A percentile compares a stretch with the other conserved stretches of the same genome.
phyloP scores from a whole-genome alignment of 35 echinoderm and acorn worm species.

The Patiria miniata region DNA sequence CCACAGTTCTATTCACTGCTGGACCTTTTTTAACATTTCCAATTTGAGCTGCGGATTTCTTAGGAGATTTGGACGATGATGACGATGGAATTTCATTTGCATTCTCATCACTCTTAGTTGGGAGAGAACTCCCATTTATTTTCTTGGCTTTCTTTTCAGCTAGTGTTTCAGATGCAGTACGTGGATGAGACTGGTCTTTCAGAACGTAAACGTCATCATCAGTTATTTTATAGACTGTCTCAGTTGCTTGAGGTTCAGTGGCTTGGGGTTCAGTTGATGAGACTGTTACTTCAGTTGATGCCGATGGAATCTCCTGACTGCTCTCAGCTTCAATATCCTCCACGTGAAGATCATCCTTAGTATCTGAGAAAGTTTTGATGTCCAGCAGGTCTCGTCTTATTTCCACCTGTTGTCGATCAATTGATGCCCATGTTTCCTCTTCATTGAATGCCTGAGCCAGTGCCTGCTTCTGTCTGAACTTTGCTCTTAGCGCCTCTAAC shows the following conservation, averaged over 20 bases:
- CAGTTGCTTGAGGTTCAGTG: neutral
- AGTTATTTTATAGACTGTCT: conserved; percentile 38
- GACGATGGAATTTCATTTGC: conserved; percentile 25
- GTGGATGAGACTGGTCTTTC: neutral
- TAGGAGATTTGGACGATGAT: neutral
- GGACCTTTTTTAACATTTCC: neutral
- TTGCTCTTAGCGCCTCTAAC: conserved; percentile 13
- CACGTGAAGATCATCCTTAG: neutral
- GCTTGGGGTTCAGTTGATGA: neutral
- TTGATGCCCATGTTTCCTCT: conserved; percentile 56
- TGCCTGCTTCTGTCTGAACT: neutral
- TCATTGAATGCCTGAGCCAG: conserved; percentile 44
- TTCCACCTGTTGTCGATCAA: conserved; percentile 71
- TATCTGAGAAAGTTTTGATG: conserved; percentile 34
- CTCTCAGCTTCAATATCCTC: neutral
- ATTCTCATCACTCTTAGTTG: conserved; percentile 3
- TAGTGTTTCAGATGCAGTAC: neutral
- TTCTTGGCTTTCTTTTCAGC: neutral
- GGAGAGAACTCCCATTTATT: neutral
- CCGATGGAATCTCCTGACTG: neutral
- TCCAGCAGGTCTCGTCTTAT: conserved; percentile 66
- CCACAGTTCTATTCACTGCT: neutral
- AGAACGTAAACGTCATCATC: conserved; percentile 40
- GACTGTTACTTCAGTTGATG: neutral
- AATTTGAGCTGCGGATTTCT: neutral